These are phyloP conservation scores for Neogobius melanostomus DNA, from an alignment of 2,113 vertebrate genomes.

Conservation along the genomic window DNA sequence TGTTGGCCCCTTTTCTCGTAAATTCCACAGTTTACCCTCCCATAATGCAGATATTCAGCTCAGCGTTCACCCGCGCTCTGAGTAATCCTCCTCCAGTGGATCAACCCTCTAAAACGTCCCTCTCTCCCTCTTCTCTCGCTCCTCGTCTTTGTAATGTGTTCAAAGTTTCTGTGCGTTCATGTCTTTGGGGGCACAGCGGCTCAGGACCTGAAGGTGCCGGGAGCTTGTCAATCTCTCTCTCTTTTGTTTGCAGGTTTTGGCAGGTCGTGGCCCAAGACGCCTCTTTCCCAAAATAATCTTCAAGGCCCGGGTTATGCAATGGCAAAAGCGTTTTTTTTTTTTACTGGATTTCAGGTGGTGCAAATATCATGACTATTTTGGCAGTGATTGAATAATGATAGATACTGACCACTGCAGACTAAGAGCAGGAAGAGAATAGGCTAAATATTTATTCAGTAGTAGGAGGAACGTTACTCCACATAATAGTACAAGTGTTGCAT, in stretches of 20 bases:
- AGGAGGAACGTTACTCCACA: too few relatives aligned
- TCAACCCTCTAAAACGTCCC: constrained; percentile 23
- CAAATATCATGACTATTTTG: too few relatives aligned
- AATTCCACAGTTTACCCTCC: background rate
- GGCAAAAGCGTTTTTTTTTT: constrained; percentile 2
- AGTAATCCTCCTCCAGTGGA: constrained; percentile 13
- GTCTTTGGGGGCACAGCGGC: constrained; percentile 41
- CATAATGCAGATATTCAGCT: background rate
- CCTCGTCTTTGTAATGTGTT: constrained; percentile 26
- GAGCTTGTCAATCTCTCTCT: constrained; percentile 45
- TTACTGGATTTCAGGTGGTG: background rate
- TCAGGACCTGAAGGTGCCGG: constrained; percentile 50
- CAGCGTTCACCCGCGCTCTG: constrained; percentile 13
- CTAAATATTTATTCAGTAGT: too few relatives aligned
- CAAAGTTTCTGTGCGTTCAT: constrained; percentile 41
- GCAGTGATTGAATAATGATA: too few relatives aligned
- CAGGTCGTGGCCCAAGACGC: constrained; percentile 46
- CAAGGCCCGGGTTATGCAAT: constrained; percentile 32
- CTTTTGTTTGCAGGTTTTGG: constrained; percentile 48
- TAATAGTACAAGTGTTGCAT: too few relatives aligned
- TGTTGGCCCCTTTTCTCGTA: background rate
- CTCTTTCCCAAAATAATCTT: constrained; percentile 41
- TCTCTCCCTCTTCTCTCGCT: constrained; percentile 4
- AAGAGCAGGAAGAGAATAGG: too few relatives aligned
- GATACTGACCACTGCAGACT: too few relatives aligned